Conservation (phyloP, 2,113 vertebrate genomes). For the Potamarius usumacintae region DNA sequence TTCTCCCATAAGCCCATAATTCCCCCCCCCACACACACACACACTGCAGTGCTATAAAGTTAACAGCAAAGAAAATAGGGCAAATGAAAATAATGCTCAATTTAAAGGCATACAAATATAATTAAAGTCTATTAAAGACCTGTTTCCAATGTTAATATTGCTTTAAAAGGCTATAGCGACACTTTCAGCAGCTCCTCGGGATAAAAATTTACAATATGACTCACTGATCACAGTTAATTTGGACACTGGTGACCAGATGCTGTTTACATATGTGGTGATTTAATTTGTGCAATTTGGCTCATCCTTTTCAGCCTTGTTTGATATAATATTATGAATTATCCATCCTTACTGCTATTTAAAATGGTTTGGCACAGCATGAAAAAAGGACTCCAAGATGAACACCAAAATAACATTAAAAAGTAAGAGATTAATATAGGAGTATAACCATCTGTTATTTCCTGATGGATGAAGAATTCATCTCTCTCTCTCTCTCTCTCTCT, state of each 20-base stretch:
- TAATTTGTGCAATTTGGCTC: not conserved
- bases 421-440: not conserved
- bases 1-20: not conserved
- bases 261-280: conserved; percentile 15
- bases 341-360: not conserved
- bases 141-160: not conserved
- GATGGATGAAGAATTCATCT: not conserved
- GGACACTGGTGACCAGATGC: conserved; percentile 21
- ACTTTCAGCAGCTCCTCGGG: not conserved
- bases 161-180: not conserved
- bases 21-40: not conserved
- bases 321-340: not conserved
- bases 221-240: conserved; percentile 23
- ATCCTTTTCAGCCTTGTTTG: not conserved
- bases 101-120: conserved; percentile 5
- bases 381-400: not conserved
- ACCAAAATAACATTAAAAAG: not conserved
- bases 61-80: not conserved
- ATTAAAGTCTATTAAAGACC: not conserved
- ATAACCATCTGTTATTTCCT: not conserved
- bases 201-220: not conserved
- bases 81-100: conserved; percentile 22
- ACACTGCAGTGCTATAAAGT: not conserved
- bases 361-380: not conserved
- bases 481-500: not conserved